Evolutionary conservation across 2,888 invertebrate species (phyloP).

Genomic region (Silvanus unidentatus): DNA sequence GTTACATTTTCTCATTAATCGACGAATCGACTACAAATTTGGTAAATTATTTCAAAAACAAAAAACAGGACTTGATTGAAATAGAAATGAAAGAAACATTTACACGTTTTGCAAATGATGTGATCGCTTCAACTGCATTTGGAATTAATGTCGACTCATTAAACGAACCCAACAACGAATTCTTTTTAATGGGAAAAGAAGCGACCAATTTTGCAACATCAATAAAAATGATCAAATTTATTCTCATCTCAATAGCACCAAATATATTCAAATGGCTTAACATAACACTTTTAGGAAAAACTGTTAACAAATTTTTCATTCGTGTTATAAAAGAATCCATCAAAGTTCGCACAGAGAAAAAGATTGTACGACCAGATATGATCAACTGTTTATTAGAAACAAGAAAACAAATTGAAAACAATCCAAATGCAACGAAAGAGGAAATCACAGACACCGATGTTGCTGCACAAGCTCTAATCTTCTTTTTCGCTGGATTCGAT

Average conservation of each 20-base stretch:
- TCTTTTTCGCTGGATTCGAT: not conserved
- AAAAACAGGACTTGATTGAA: constrained; percentile 11
- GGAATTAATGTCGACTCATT: constrained; percentile 36
- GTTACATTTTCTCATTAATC: constrained; percentile 42
- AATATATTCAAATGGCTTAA: not conserved
- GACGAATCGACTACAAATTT: constrained; percentile 16
- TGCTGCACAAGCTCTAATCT: not conserved
- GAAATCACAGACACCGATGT: not conserved
- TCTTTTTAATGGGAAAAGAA: constrained; percentile 32
- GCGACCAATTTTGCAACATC: constrained; percentile 15
- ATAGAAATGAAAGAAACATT: constrained; percentile 48
- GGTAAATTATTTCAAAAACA: constrained; percentile 23
- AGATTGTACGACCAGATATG: constrained; percentile 51
- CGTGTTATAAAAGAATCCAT: constrained; percentile 38
- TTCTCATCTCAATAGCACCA: no score
- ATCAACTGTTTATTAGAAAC: constrained; percentile 51
- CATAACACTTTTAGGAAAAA: not conserved
- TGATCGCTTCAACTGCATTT: constrained; percentile 45
- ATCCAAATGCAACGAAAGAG: not conserved
- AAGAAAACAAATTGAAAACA: constrained; percentile 16
- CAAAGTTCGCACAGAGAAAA: constrained; percentile 43
- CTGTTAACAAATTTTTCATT: constrained; percentile 17
- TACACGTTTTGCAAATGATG: constrained; percentile 53
- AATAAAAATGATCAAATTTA: constrained; percentile 5
- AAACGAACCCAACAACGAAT: constrained; percentile 33